Percentiles rank a stretch among this genome's conserved stretches.
These are phyloP conservation scores for Brachionus asplanchnoidis DNA, from an alignment of 1,140 invertebrate genomes.

Conservation along the genomic window DNA sequence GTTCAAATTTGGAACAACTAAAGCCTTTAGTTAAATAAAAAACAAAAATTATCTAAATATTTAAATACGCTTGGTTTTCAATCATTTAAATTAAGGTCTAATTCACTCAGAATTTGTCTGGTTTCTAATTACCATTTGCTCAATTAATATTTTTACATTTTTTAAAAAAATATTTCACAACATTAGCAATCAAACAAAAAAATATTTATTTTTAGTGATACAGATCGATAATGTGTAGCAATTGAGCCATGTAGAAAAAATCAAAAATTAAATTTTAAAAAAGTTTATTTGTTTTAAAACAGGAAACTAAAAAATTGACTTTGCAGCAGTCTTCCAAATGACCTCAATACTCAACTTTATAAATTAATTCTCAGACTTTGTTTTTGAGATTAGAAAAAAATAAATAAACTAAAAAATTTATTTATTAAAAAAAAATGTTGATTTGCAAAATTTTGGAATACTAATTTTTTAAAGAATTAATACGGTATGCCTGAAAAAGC, in stretches of 20 bases:
- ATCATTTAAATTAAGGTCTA: background rate
- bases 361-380: background rate
- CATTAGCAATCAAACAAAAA: background rate
- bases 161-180: background rate
- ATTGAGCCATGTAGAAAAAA: background rate
- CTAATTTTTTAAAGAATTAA: background rate
- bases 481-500: background rate
- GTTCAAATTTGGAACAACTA: background rate
- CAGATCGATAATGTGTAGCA: background rate
- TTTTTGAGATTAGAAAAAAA: background rate
- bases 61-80: background rate
- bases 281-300: no score
- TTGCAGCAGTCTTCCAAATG: background rate
- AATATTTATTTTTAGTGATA: background rate
- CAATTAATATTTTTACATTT: background rate
- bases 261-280: background rate
- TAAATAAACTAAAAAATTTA: background rate
- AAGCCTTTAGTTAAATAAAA: slow-evolving; percentile 4
- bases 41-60: slow-evolving; percentile 6
- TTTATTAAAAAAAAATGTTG: background rate
- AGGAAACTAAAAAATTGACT: background rate
- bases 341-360: background rate
- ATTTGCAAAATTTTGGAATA: background rate
- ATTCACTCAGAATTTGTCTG: background rate
- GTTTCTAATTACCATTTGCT: background rate